Conservation (phyloP, 2,888 invertebrate genomes). For the Mermis nigrescens region DNA sequence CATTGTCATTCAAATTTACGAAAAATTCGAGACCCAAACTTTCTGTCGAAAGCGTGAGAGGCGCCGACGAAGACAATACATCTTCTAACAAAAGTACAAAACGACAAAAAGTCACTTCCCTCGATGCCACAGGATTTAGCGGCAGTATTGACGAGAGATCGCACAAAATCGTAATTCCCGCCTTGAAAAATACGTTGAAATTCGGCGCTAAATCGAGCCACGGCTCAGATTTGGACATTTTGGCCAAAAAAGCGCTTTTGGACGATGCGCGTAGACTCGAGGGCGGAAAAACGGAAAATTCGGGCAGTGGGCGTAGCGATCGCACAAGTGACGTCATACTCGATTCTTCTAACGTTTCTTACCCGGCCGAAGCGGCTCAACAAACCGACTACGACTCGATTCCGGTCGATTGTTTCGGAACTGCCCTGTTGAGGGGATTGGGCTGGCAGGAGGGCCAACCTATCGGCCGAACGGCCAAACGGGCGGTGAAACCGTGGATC, state of each 20-base stretch:
- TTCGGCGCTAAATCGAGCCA: neutral
- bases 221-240: neutral
- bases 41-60: too few species aligned
- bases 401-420: constrained; percentile 59
- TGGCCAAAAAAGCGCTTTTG: neutral
- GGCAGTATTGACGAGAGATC: too few species aligned
- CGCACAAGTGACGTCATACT: neutral
- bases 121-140: too few species aligned
- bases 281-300: neutral
- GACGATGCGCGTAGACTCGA: neutral
- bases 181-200: neutral
- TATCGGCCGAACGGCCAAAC: constrained; percentile 15
- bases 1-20: too few species aligned
- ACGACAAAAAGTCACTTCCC: too few species aligned
- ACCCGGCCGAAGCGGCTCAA: neutral
- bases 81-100: too few species aligned
- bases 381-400: constrained; percentile 46
- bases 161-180: neutral
- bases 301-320: neutral
- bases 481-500: constrained; percentile 38
- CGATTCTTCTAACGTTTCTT: neutral
- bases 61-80: too few species aligned
- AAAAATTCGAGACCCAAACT: too few species aligned
- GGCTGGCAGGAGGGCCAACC: constrained; percentile 41
- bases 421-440: constrained; percentile 86